phyloP scores from a whole-genome alignment of 2,888 invertebrate species.

The Caenorhabditis sulstoni region DNA sequence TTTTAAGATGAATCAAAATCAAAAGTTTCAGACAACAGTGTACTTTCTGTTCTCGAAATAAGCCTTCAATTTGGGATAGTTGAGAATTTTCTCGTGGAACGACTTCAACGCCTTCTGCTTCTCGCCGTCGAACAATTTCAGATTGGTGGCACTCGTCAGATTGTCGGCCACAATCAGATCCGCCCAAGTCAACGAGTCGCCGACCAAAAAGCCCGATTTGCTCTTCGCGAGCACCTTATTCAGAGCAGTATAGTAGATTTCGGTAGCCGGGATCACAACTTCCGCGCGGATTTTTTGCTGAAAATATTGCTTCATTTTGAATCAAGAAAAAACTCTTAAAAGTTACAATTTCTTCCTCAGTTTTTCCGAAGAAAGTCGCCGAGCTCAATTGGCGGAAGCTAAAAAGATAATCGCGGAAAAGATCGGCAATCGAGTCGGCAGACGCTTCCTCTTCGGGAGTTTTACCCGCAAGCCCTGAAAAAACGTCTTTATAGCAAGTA shows the following conservation, averaged over 20 bases:
- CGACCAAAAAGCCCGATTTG: conserved; percentile 44
- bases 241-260: conserved; percentile 18
- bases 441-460: conserved; percentile 20
- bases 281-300: conserved; percentile 7
- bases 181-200: conserved; percentile 39
- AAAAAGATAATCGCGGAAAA: conserved; percentile 32
- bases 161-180: conserved; percentile 50
- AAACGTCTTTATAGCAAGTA: not conserved
- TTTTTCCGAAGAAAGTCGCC: not conserved
- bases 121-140: conserved; percentile 5
- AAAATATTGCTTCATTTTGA: conserved; percentile 2
- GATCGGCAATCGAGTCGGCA: conserved; percentile 30
- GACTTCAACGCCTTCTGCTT: not conserved
- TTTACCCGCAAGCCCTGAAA: conserved; percentile 31
- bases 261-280: conserved; percentile 21
- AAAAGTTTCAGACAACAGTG: too few species aligned
- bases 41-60: conserved; percentile 22
- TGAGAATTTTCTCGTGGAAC: conserved; percentile 14
- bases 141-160: conserved; percentile 17
- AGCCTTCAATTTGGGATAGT: conserved; percentile 28
- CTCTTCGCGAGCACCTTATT: conserved; percentile 28
- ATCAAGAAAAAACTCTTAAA: not conserved
- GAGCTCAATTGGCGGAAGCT: conserved; percentile 5
- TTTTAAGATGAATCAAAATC: too few species aligned
- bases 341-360: not conserved